These are phyloP conservation scores for Eufriesea mexicana DNA, from an alignment of 1,140 invertebrate genomes.

Conservation along the genomic window DNA sequence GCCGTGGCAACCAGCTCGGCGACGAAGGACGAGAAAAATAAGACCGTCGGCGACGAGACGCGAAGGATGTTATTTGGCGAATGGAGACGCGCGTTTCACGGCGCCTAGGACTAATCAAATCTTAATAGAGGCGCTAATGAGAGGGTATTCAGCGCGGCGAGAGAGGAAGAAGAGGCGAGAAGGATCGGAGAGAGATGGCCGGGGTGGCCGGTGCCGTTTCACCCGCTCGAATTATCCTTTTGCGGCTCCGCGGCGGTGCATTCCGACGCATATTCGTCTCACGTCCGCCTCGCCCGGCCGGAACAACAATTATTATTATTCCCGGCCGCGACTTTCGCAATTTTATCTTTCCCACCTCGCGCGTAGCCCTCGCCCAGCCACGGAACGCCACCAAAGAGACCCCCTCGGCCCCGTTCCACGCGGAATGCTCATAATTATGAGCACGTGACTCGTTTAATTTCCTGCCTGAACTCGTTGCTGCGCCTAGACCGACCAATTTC, in stretches of 20 bases:
- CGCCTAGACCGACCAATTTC: constrained; percentile 72
- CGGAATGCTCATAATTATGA: constrained; percentile 77
- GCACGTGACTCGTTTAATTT: constrained; percentile 80
- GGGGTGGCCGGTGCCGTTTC: constrained; percentile 36
- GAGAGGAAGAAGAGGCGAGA: constrained; percentile 37
- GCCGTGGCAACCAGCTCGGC: too few relatives aligned
- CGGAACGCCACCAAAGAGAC: not conserved
- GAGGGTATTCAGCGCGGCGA: constrained; percentile 72
- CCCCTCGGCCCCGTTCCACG: constrained; percentile 23
- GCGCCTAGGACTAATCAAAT: constrained; percentile 77
- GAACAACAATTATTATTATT: constrained; percentile 76
- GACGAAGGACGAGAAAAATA: not conserved
- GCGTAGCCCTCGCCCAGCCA: not conserved
- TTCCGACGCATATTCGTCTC: constrained; percentile 74
- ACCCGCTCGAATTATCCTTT: constrained; percentile 71
- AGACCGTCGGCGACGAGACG: not conserved
- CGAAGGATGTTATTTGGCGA: constrained; percentile 74
- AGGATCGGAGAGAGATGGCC: constrained; percentile 34
- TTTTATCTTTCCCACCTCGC: constrained; percentile 58
- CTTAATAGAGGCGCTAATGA: constrained; percentile 80
- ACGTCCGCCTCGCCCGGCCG: constrained; percentile 65
- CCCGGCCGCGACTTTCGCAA: constrained; percentile 62
- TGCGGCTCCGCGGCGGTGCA: constrained; percentile 73
- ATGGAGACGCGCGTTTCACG: constrained; percentile 72
- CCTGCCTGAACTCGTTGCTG: constrained; percentile 69